Conservation (phyloP, 2,797 vertebrate genomes). For the Myotis pilosus region DNA sequence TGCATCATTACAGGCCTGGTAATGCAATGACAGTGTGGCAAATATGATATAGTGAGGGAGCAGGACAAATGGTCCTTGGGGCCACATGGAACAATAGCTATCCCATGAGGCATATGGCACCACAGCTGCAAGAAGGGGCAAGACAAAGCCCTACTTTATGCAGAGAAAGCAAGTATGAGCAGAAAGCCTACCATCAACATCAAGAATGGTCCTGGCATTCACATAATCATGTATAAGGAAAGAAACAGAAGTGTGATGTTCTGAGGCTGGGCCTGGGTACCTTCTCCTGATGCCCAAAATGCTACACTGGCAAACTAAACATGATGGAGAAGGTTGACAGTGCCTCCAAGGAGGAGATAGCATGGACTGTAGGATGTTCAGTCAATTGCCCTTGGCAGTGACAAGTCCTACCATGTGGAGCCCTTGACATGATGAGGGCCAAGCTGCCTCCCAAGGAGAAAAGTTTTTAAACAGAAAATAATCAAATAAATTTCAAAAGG, state of each 20-base stretch:
- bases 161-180: neutral
- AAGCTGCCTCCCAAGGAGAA: neutral
- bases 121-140: neutral
- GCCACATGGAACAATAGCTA: neutral
- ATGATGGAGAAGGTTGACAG: rapidly evolving
- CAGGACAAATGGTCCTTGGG: neutral
- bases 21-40: rapidly evolving
- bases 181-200: rapidly evolving
- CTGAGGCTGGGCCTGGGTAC: neutral
- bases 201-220: rapidly evolving
- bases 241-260: neutral
- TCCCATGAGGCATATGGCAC: neutral
- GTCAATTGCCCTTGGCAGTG: neutral
- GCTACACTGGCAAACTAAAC: no score
- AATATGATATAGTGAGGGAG: neutral
- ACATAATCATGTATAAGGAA: neutral
- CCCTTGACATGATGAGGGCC: rapidly evolving
- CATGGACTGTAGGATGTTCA: rapidly evolving
- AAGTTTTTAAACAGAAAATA: neutral
- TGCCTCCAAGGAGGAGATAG: no score
- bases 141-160: neutral
- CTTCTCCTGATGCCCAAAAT: neutral
- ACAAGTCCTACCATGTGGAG: neutral
- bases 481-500: neutral
- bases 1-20: neutral